Conservation (phyloP, 2,113 vertebrate genomes). For the Muscicapa adusta region DNA sequence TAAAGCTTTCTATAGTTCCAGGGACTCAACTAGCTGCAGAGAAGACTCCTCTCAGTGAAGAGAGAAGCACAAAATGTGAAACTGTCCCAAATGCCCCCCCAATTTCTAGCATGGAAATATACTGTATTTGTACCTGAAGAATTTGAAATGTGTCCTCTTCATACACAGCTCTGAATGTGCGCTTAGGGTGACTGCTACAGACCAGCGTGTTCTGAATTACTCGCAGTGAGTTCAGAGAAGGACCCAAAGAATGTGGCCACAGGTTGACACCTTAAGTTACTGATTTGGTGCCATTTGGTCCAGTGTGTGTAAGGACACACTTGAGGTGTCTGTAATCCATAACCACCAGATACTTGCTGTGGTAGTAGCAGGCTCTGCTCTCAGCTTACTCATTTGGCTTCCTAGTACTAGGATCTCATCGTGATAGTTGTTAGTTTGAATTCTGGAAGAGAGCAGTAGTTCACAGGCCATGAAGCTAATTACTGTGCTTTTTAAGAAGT, state of each 20-base stretch:
- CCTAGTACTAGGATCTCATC: neutral
- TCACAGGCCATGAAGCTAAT: neutral
- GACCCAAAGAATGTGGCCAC: neutral
- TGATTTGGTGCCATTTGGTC: rapidly evolving
- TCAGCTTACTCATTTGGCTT: neutral
- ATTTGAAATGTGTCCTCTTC: neutral
- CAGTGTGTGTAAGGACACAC: neutral
- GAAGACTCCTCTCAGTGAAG: neutral
- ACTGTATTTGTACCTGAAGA: neutral
- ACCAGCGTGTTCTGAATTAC: neutral
- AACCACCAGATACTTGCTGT: neutral
- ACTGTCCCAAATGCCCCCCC: rapidly evolving
- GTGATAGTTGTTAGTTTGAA: neutral
- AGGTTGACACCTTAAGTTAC: neutral
- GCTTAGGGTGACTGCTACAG: neutral
- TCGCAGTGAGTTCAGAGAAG: neutral
- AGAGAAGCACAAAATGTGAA: neutral
- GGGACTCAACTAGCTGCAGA: neutral
- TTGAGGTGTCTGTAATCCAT: neutral
- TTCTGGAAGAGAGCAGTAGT: neutral
- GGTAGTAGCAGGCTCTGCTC: neutral
- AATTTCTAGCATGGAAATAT: neutral
- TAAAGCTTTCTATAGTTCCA: neutral
- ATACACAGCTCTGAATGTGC: neutral
- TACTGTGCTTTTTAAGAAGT: neutral